These are phyloP conservation scores for Tachysurus vachellii DNA, from an alignment of 2,113 vertebrate species.

Conservation along the genomic window DNA sequence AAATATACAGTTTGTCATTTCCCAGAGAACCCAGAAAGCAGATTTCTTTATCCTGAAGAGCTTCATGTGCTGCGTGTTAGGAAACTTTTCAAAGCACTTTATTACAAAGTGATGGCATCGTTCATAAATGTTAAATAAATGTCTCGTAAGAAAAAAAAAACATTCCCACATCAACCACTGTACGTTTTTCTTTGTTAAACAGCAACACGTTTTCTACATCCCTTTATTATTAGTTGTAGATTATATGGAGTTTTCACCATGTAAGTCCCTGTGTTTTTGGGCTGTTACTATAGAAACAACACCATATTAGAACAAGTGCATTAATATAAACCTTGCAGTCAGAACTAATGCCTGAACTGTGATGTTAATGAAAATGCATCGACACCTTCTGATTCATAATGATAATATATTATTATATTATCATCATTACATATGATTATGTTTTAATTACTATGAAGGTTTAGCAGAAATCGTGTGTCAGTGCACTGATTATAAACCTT, in stretches of 20 bases:
- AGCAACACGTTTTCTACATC: not conserved
- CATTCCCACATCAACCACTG: not conserved
- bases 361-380: not conserved
- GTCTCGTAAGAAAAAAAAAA: not conserved
- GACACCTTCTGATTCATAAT: not conserved
- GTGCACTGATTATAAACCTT: not conserved
- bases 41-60: too few species aligned
- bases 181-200: not conserved
- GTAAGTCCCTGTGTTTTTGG: not conserved
- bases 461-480: not conserved
- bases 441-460: not conserved
- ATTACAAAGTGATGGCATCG: not conserved
- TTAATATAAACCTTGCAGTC: not conserved
- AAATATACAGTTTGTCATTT: too few species aligned
- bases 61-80: too few species aligned
- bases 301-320: not conserved
- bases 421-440: not conserved
- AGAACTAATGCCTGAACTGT: not conserved
- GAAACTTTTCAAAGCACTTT: not conserved
- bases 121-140: not conserved
- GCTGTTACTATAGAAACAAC: constrained; percentile 11
- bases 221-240: not conserved
- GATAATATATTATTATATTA: not conserved
- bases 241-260: not conserved
- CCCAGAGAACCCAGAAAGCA: too few species aligned